Evolutionary conservation across 2,113 vertebrate genomes (phyloP), one percentile per base, ranked within the genome.

Genomic region (Penelope pileata): DNA sequence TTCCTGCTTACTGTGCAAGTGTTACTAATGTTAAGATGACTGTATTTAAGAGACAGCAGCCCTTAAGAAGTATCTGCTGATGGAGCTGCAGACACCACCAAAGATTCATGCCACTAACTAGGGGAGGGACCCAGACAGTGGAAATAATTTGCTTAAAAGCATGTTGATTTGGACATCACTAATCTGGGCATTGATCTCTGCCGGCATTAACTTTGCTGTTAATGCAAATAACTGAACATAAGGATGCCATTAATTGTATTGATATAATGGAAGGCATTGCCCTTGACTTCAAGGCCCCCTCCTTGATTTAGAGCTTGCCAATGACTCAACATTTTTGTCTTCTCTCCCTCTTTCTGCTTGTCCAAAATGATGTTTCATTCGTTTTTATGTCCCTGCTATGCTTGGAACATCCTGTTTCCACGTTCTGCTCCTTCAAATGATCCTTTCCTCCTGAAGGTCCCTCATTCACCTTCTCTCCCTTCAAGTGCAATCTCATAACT

Each of bases 61-160:
- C 56, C 22, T 87, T 93, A 88, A 77, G 54, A 96, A 40, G 23
- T 45, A 77, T 90, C 70, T 73, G 43, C 83, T 80, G 85, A 96
- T 95, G 79, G 89, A 81, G 43, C 27, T 93, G 84, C 93, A 95
- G 88, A 87, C 84, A 90, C 91, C 64, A 88, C 81, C 60, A 84
- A 93, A 87, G 91, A 95, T 90, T 95, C 91, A 93, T 96, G 51
- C 64, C 77, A 75, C 87, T 90, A 93, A 89, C 88, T 85, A 91
- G 76, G 64, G 63, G 86, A 85, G 43, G 70, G 63, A 85, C 70
- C 42, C 77, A 89, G 94, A 87, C 43, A 68, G 85, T 92, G 90
- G 81, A 96, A 96, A 97, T 97, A 92, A 95, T 97, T 97, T 97
- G 90, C 97, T 96, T 97, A 96, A 97, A 97, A 97, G 95, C 96